Base-by-base conservation (phyloP, 2,888 invertebrate genomes). In the Mermis nigrescens region DNA sequence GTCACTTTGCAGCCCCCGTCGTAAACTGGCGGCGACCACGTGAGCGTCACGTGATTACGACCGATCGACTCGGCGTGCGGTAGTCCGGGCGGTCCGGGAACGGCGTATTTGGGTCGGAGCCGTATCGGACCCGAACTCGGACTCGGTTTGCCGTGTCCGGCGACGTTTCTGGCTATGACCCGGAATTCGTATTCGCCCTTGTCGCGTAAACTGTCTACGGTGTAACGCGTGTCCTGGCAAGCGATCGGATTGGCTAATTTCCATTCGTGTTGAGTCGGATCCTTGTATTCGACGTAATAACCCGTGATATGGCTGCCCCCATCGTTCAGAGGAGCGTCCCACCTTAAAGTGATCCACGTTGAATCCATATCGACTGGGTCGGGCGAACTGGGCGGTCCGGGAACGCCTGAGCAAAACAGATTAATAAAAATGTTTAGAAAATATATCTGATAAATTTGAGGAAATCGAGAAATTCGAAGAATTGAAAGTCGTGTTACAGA, bases 121-220 rank as follows among this genome's bases (percentile, higher is more conserved):
- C 83, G 83, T 77, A 92, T 87, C 67, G 82, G 80, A 61, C 81
- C 77, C 0, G 91, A 88, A 27, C 83, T 82, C 60, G 80, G 80
- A 51, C 90, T 90, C 64, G 94, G 91, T 72, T 89, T 90, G 75
- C 94, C 86, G 74, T 86, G 84, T 24, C 98, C 98, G 46, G 98
- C 98, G 0, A 87, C 87, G 76, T 98, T 98, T 79, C 94, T 94
- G 0, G 95, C 98, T 55, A 87, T 82, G 2, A 98, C 85, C 55
- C 98, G 82, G 81, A 98, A 98, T 76, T 98, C 95, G 74, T 95
- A 98, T 72, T 92, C 91, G 70, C 84, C 85, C 2, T 89, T 90
- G 60, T 87, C 83, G 19, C 83, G 80, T 45, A 79, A 69, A 24
- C 75, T 75, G 48, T 73, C 71, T 60, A 77, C 78, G 72, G 66